These are phyloP conservation scores for Arrhamphus sclerolepis DNA, from an alignment of 2,797 vertebrate species.

Conservation along the genomic window DNA sequence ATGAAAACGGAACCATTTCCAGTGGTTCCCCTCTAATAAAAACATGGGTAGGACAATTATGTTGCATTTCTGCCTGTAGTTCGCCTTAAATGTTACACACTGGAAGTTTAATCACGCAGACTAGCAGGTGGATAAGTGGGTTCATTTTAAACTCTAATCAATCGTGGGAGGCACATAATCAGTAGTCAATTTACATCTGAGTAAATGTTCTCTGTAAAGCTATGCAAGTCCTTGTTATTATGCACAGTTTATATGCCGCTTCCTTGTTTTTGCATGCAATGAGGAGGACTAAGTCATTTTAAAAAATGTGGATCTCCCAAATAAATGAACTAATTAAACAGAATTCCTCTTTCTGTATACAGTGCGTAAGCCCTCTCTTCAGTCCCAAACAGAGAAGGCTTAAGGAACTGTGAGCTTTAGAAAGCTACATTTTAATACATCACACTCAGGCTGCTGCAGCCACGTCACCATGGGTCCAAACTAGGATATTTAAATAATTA, in stretches of 20 bases:
- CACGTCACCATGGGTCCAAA: neutral
- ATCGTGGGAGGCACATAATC: conserved; percentile 21
- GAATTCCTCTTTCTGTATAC: conserved; percentile 21
- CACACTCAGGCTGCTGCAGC: neutral
- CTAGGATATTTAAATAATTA: neutral
- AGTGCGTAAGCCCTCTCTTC: conserved; percentile 19
- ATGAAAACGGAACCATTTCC: no score
- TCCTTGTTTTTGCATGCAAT: no score
- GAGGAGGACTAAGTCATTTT: conserved; percentile 21
- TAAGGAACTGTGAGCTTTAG: neutral
- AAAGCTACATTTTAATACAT: conserved; percentile 9
- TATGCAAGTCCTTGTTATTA: no score
- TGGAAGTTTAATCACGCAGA: conserved; percentile 10
- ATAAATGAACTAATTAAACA: conserved; percentile 41
- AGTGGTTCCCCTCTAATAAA: no score
- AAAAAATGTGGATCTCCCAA: conserved; percentile 21
- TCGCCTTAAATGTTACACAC: no score
- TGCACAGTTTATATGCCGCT: no score
- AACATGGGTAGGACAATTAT: no score
- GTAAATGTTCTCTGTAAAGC: conserved; percentile 17
- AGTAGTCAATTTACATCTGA: conserved; percentile 34
- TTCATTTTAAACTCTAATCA: conserved; percentile 30
- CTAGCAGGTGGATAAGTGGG: conserved; percentile 22
- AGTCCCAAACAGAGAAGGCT: conserved; percentile 19
- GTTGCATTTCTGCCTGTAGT: no score